These are phyloP conservation scores for Nanorana parkeri DNA, from an alignment of 2,113 vertebrate species.

Conservation along the genomic window DNA sequence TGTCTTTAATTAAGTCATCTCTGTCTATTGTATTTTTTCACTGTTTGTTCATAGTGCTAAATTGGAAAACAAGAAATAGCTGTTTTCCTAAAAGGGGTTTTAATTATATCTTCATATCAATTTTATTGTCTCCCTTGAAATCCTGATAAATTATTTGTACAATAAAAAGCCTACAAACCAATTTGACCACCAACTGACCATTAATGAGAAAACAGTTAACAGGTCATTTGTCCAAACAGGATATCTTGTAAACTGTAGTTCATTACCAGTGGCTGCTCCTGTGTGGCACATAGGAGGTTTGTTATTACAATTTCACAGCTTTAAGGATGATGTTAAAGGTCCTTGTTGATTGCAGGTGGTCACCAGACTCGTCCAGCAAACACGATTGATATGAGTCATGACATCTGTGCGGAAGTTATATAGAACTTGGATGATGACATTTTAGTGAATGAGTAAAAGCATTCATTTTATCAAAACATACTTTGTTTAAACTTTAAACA, in stretches of 20 bases:
- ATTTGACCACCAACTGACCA: too few species aligned
- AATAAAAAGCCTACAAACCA: too few species aligned
- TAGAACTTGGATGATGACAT: not conserved
- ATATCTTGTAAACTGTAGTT: not conserved
- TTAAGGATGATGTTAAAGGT: slow-evolving; percentile 20
- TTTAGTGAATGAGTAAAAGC: slow-evolving; percentile 14
- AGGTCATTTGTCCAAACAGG: not conserved
- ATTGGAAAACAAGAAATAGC: too few species aligned
- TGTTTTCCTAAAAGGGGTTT: too few species aligned
- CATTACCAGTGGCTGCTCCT: slow-evolving; percentile 19
- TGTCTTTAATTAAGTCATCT: too few species aligned
- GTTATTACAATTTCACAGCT: slow-evolving; percentile 16
- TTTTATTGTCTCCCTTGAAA: too few species aligned
- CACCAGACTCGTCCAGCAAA: not conserved
- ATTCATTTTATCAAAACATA: not conserved
- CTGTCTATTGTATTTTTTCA: too few species aligned
- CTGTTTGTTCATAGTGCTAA: too few species aligned
- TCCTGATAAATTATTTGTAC: too few species aligned
- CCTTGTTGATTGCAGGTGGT: not conserved
- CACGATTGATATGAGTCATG: not conserved
- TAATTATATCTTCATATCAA: too few species aligned
- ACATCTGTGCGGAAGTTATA: not conserved
- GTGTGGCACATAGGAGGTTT: not conserved
- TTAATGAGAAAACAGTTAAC: not conserved
- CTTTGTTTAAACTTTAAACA: not conserved